Evolutionary conservation across 2,888 invertebrate species (phyloP), one percentile per base, ranked within the genome.

Genomic region (Panzeria rudis): DNA sequence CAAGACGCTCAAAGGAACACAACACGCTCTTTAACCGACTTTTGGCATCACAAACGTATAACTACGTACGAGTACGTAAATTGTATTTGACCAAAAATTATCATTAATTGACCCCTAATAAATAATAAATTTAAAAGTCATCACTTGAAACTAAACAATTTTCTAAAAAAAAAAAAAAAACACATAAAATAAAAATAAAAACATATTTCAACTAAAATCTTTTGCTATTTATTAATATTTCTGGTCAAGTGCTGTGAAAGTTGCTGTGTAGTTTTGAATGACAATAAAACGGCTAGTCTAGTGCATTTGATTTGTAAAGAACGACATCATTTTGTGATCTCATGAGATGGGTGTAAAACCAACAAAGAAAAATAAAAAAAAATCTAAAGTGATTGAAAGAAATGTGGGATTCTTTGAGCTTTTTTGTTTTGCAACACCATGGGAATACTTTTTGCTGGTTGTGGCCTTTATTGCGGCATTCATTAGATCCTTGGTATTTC

Each of bases 401-500:
- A 84, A 86, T 17, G 87, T 91, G 2, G 89, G 88, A 82, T 92
- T 88, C 76, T 82, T 86, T 23, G 78, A 89, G 35, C 88, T 92
- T 0, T 95, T 94, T 89, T 94, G 95, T 87, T 95, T 94, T 90
- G 95, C 95, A 56, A 94, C 93, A 86, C 89, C 92, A 90, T 92
- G 93, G 88, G 95, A 95, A 91, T 89, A 94, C 86, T 75, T 94
- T 17, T 88, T 94, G 29, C 89, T 95, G 5, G 50, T 93, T 4
- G 83, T 94, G 23, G 95, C 94, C 0, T 87, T 95, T 52, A 66
- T 95, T 20, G 92, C 94, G 83, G 94, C 95, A 8, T 89, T 93
- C 0, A 86, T 95, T 41, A 94, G 94, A 89, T 94, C 95, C 5
- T 89, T 95, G 56, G 94, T 94, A 52, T 88, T 95, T 89, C 96